A percentile compares a stretch with the other conserved stretches of the same genome.
phyloP scores from a whole-genome alignment of 2,888 invertebrate genomes.

The Subacronicta megacephala region DNA sequence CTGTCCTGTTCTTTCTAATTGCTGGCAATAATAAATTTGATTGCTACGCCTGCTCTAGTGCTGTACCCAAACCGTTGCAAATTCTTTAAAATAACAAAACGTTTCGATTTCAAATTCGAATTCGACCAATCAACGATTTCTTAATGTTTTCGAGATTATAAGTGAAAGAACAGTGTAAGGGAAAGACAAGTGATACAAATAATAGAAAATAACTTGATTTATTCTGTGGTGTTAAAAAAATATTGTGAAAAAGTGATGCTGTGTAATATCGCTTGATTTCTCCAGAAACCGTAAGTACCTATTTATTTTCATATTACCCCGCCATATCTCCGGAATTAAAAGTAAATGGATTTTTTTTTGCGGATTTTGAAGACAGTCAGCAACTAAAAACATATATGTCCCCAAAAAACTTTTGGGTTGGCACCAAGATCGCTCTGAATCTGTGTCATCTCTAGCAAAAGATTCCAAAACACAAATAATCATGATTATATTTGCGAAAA shows the following conservation, averaged over 20 bases:
- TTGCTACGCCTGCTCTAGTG: conserved; percentile 62
- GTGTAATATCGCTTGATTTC: conserved; percentile 71
- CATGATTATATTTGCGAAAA: conserved; percentile 1
- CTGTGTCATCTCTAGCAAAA: not conserved
- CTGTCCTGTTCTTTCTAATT: conserved; percentile 82
- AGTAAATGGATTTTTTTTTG: too few relatives aligned
- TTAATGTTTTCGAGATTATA: conserved; percentile 25
- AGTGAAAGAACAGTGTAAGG: conserved; percentile 59
- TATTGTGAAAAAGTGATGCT: conserved; percentile 84
- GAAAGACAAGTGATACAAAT: conserved; percentile 58
- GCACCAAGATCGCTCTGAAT: rapidly evolving
- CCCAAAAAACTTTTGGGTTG: not conserved
- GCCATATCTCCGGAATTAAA: too few relatives aligned
- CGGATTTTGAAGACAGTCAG: not conserved
- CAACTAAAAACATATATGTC: not conserved
- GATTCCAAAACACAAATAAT: not conserved
- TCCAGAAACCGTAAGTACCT: conserved; percentile 77
- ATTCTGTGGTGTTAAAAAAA: conserved; percentile 66
- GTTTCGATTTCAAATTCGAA: conserved; percentile 46
- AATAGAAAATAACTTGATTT: conserved; percentile 39
- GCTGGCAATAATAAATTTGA: conserved; percentile 72
- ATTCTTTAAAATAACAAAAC: conserved; percentile 48
- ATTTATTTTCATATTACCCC: conserved; percentile 3
- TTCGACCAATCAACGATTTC: conserved; percentile 43
- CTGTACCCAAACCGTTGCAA: conserved; percentile 54